Base-by-base conservation (phyloP, 1,140 invertebrate genomes). In the Caenorhabditis tropicalis region DNA sequence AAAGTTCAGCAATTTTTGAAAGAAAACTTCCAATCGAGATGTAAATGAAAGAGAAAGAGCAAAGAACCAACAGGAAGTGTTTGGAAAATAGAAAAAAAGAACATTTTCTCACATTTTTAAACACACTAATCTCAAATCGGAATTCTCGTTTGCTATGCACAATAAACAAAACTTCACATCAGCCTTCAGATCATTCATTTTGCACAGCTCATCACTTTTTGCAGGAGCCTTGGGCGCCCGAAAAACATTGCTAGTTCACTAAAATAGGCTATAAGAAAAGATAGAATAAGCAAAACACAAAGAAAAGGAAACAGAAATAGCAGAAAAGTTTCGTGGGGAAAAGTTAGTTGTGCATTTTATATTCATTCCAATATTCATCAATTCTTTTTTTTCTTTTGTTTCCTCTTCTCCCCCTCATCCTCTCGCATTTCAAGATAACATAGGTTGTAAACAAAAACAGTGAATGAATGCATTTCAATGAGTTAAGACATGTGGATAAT, bases 391-490 rank as follows among this genome's bases (percentile, higher is more conserved):
- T 19, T n/a, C 29, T 33, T 65, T 65, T 36, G 16, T 7, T n/a
- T 16, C n/a, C 12, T 33, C n/a, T 39, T 36, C n/a, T 2, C 19
- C 0, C 27, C 27, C 31, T 7, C 31, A 2, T 36, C 15, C 58
- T 36, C 21, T 12, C 29, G n/a, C n/a, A n/a, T 65, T 12, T 15
- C 24, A 21, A 39, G 19, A 16, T 16, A 16, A 65, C 21, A 65
- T 65, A 65, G 31, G 58, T 36, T 36, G 33, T 65, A 39, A 65
- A 39, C 58, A 65, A 65, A 65, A 65, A 39, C 58, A 65, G 58
- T 65, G 58, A 65, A 65, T 65, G 29, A 65, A 65, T 65, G 12
- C 33, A 36, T 65, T 39, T 65, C 58, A 36, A n/a, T 65, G 29
- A 58, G 48, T 51, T 19, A 51, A 56, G 21, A 56, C 24, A 56